phyloP scores from a whole-genome alignment of 2,888 invertebrate species.

The Drosophila siamana region DNA sequence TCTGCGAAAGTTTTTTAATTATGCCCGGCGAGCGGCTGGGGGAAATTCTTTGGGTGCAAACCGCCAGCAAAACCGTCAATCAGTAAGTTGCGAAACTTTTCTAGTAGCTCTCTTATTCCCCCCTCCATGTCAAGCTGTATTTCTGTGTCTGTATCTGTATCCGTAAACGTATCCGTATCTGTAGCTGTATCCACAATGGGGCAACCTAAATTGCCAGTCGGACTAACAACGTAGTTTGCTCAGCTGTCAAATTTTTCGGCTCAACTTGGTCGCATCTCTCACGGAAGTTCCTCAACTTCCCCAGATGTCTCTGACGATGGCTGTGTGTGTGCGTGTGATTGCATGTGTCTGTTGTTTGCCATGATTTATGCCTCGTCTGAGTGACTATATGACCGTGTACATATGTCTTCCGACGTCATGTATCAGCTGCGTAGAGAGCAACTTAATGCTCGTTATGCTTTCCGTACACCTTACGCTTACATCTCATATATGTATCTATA shows the following conservation, averaged over 20 bases:
- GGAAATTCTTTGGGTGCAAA: slow-evolving; percentile 31
- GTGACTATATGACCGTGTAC: slow-evolving; percentile 64
- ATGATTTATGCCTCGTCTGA: slow-evolving; percentile 60
- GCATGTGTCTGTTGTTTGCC: slow-evolving; percentile 31
- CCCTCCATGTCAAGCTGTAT: slow-evolving; percentile 2
- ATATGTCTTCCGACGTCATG: slow-evolving; percentile 58
- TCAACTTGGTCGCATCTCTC: slow-evolving; percentile 42
- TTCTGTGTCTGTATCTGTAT: slow-evolving; percentile 6
- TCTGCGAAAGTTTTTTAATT: slow-evolving; percentile 76
- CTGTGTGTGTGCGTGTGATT: slow-evolving; percentile 17
- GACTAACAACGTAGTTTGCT: slow-evolving; percentile 35
- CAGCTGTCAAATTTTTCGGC: slow-evolving; percentile 54
- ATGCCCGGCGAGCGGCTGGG: slow-evolving; percentile 43
- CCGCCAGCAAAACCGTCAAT: slow-evolving; percentile 65
- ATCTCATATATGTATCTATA: slow-evolving; percentile 4
- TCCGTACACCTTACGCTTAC: slow-evolving; percentile 2
- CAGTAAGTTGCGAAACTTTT: slow-evolving; percentile 65
- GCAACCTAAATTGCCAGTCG: slow-evolving; percentile 15
- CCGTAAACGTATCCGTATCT: slow-evolving; percentile 1
- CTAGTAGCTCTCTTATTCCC: slow-evolving; percentile 1
- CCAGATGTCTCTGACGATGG: slow-evolving; percentile 2
- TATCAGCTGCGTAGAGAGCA: slow-evolving; percentile 50
- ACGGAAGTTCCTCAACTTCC: slow-evolving; percentile 50
- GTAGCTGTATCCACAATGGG: slow-evolving; percentile 2
- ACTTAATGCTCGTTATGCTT: slow-evolving; percentile 63